These are phyloP conservation scores for Drosophila lacicola DNA, from an alignment of 2,888 invertebrate genomes.

Conservation along the genomic window DNA sequence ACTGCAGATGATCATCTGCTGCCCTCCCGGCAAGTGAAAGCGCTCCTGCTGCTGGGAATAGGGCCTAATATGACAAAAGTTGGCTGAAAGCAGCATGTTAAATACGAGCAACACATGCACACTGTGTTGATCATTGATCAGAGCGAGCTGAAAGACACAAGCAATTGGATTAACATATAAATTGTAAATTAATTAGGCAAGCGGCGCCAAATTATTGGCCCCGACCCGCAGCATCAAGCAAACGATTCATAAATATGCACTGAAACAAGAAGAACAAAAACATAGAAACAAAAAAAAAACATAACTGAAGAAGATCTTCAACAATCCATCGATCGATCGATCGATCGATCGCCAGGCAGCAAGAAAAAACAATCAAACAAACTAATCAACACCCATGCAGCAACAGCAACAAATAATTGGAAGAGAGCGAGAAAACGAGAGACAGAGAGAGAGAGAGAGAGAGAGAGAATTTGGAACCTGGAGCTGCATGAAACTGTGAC, in stretches of 20 bases:
- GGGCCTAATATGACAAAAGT: slow-evolving; percentile 26
- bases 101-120: slow-evolving; percentile 11
- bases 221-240: slow-evolving; percentile 55
- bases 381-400: slow-evolving; percentile 71
- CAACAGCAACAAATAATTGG: slow-evolving; percentile 39
- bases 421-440: slow-evolving; percentile 8
- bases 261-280: slow-evolving; percentile 26
- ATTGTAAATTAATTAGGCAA: slow-evolving; percentile 77
- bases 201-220: slow-evolving; percentile 73
- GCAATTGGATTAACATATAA: slow-evolving; percentile 77
- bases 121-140: slow-evolving; percentile 50
- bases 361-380: slow-evolving; percentile 74
- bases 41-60: slow-evolving; percentile 51
- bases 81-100: slow-evolving; percentile 11
- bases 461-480: slow-evolving; percentile 17
- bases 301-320: slow-evolving; percentile 33
- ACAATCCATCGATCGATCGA: slow-evolving; percentile 53
- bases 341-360: slow-evolving; percentile 55
- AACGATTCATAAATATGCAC: slow-evolving; percentile 54
- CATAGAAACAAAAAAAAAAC: background rate
- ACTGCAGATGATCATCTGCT: slow-evolving; percentile 2
- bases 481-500: slow-evolving; percentile 31
- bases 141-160: slow-evolving; percentile 31
- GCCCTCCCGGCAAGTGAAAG: slow-evolving; percentile 41
- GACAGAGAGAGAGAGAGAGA: background rate